Evolutionary conservation across 1,140 invertebrate species (phyloP).

Genomic region (Lamellibrachia luymesi): DNA sequence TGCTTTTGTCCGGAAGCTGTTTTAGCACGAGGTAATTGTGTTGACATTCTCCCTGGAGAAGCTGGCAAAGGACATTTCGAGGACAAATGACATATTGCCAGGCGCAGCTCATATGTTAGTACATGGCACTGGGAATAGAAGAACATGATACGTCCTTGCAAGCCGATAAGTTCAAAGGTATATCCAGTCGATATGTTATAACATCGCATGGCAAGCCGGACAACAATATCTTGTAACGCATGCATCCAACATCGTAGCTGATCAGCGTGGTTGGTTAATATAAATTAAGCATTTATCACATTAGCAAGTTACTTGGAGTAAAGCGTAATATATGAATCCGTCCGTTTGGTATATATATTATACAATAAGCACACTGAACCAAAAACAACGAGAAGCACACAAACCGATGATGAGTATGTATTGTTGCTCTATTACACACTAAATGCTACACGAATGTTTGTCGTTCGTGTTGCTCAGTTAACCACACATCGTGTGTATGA

Average conservation of each 20-base stretch:
- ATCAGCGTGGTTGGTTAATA: no score
- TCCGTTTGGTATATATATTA: no score
- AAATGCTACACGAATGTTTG: not conserved
- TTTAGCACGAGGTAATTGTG: not conserved
- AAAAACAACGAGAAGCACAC: no score
- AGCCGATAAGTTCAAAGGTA: not conserved
- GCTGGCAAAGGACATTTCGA: not conserved
- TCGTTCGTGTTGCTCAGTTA: not conserved
- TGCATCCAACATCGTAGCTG: no score
- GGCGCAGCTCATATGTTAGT: not conserved
- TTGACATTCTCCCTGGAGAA: no score
- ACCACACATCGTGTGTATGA: not conserved
- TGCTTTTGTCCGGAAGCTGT: not conserved
- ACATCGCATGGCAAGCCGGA: not conserved
- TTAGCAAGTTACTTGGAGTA: no score
- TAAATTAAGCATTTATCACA: no score
- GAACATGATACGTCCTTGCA: not conserved
- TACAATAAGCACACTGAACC: no score
- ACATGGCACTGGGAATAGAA: not conserved
- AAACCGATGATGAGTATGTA: no score
- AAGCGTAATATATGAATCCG: no score
- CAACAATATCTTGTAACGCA: not conserved
- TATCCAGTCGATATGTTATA: not conserved
- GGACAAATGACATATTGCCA: not conserved
- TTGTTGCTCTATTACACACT: not conserved